Percentiles rank a stretch among this genome's conserved stretches.
Evolutionary conservation across 2,888 invertebrate genomes (phyloP).

Genomic region (Himalopsyche kuldschensis): DNA sequence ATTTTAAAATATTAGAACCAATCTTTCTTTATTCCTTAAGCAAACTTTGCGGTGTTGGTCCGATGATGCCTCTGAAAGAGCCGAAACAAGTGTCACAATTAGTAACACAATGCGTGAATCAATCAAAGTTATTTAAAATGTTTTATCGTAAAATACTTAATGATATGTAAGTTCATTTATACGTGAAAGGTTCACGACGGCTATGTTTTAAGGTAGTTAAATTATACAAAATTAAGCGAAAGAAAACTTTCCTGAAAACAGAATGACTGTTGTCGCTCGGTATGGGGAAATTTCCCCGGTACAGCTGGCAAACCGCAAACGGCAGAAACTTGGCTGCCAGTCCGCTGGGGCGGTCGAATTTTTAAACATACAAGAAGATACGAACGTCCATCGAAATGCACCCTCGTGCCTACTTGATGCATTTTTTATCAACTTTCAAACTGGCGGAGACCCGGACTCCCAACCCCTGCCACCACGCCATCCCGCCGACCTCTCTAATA

Average conservation of each 20-base stretch:
- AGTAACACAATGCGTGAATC: too few species aligned
- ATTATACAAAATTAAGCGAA: not conserved
- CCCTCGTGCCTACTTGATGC: slow-evolving; percentile 27
- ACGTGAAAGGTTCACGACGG: not conserved
- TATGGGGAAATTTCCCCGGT: not conserved
- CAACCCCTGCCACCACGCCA: not conserved
- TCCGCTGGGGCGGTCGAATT: slow-evolving; percentile 4
- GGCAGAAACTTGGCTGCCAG: not conserved
- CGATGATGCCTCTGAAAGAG: too few species aligned
- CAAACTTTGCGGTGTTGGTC: too few species aligned
- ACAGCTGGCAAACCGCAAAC: not conserved
- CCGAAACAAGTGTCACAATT: too few species aligned
- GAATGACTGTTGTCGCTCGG: not conserved
- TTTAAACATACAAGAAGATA: not conserved
- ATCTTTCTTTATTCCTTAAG: not conserved
- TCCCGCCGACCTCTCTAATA: not conserved
- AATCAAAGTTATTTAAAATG: too few species aligned
- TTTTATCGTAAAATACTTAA: not conserved
- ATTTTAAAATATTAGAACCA: too few species aligned
- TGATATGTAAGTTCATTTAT: not conserved
- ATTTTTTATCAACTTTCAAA: slow-evolving; percentile 24
- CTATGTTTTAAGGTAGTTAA: not conserved
- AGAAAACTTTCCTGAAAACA: not conserved
- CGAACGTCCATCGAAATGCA: slow-evolving; percentile 16
- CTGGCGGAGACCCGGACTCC: slow-evolving; percentile 8